Conservation (phyloP, 2,797 vertebrate species). For the Gambusia yucatana region DNA sequence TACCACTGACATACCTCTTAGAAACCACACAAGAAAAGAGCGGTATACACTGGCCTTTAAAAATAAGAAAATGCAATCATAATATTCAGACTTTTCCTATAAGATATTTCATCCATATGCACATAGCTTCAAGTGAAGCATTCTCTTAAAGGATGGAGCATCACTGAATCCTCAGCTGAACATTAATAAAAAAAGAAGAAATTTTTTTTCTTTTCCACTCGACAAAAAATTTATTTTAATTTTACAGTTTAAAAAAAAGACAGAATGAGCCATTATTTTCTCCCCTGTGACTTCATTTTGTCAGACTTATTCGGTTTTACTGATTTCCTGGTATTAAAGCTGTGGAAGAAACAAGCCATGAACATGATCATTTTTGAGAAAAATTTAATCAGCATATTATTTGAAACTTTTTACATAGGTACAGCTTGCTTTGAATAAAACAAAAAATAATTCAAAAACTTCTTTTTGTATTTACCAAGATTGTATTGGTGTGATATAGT, state of each 20-base stretch:
- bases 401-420: neutral
- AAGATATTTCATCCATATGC: slow-evolving; percentile 14
- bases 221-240: neutral
- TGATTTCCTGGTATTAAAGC: neutral
- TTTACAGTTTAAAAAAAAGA: neutral
- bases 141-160: slow-evolving; percentile 3
- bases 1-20: slow-evolving; percentile 11
- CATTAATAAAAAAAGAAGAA: neutral
- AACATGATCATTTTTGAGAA: neutral
- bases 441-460: neutral
- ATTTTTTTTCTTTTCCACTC: neutral
- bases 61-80: slow-evolving; percentile 13
- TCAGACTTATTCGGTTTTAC: neutral
- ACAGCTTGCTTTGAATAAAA: neutral
- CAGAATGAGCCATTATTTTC: neutral
- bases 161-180: slow-evolving; percentile 6
- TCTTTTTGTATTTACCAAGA: neutral
- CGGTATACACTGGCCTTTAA: slow-evolving; percentile 30
- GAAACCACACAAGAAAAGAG: neutral
- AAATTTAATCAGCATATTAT: neutral
- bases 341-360: neutral
- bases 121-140: neutral
- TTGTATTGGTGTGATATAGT: neutral
- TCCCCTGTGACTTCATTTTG: neutral
- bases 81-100: slow-evolving; percentile 6